These are phyloP conservation scores for Scalopus aquaticus DNA, from an alignment of 2,113 vertebrate genomes.

Conservation along the genomic window DNA sequence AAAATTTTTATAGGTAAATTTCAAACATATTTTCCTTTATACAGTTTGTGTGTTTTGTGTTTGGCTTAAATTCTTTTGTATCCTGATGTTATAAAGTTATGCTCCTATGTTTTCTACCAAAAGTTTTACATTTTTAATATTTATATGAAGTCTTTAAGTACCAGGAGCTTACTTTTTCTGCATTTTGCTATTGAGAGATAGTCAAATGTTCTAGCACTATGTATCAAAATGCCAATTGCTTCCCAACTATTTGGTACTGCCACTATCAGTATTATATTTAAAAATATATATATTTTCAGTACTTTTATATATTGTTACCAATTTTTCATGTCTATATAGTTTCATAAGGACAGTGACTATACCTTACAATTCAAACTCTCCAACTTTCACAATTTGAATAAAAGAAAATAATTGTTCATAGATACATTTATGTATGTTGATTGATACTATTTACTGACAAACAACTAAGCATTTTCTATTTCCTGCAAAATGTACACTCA, in stretches of 20 bases:
- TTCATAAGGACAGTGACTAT: background rate
- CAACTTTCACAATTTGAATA: conserved; percentile 27
- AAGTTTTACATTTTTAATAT: conserved; percentile 6
- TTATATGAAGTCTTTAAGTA: background rate
- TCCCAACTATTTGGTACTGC: background rate
- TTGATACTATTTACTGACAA: background rate
- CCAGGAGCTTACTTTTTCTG: background rate
- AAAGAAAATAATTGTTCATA: background rate
- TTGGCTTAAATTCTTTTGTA: background rate
- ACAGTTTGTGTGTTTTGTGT: background rate
- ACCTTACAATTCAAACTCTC: background rate
- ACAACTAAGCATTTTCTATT: background rate
- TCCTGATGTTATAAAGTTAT: background rate
- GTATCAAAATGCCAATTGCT: background rate
- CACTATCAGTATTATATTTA: background rate
- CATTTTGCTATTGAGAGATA: background rate
- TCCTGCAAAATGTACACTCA: background rate
- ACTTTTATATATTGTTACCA: background rate
- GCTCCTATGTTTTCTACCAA: background rate
- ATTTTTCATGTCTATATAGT: background rate
- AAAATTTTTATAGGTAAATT: conserved; percentile 43
- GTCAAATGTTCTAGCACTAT: background rate
- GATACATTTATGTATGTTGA: background rate
- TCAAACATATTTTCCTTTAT: conserved; percentile 20
- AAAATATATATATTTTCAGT: background rate